phyloP scores from a whole-genome alignment of 2,888 invertebrate genomes.

The Pristionchus japonicus region DNA sequence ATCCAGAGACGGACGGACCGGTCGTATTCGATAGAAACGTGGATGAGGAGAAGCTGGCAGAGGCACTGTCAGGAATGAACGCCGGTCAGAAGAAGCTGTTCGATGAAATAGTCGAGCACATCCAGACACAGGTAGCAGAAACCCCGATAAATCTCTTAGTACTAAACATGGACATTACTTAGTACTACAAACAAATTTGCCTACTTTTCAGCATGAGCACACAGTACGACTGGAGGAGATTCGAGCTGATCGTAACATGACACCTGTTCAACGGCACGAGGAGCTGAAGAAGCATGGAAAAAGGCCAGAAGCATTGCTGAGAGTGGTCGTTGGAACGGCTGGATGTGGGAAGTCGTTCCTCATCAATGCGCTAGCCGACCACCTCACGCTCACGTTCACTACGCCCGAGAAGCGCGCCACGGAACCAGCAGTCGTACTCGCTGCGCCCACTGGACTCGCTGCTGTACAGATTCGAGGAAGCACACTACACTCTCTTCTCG shows the following conservation, averaged over 20 bases:
- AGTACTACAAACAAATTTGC: no score
- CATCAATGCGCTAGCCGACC: slow-evolving; percentile 52
- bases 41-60: slow-evolving; percentile 6
- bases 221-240: not conserved
- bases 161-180: no score
- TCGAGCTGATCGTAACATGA: no score
- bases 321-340: slow-evolving; percentile 51
- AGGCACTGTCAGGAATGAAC: slow-evolving; percentile 48
- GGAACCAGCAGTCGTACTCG: slow-evolving; percentile 46
- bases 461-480: slow-evolving; percentile 51
- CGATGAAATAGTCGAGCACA: slow-evolving; percentile 14
- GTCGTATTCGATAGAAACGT: slow-evolving; percentile 35
- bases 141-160: no score
- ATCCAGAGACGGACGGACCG: not conserved
- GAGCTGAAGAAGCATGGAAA: no score
- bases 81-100: slow-evolving; percentile 43
- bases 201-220: not conserved
- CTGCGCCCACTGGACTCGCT: slow-evolving; percentile 56
- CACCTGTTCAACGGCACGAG: no score
- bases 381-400: slow-evolving; percentile 37
- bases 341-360: slow-evolving; percentile 55
- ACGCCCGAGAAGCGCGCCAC: not conserved
- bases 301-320: not conserved
- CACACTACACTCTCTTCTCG: slow-evolving; percentile 52
- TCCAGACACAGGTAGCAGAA: not conserved